These are phyloP conservation scores for Diplodus sargus DNA, from an alignment of 2,797 vertebrate species.

Conservation along the genomic window DNA sequence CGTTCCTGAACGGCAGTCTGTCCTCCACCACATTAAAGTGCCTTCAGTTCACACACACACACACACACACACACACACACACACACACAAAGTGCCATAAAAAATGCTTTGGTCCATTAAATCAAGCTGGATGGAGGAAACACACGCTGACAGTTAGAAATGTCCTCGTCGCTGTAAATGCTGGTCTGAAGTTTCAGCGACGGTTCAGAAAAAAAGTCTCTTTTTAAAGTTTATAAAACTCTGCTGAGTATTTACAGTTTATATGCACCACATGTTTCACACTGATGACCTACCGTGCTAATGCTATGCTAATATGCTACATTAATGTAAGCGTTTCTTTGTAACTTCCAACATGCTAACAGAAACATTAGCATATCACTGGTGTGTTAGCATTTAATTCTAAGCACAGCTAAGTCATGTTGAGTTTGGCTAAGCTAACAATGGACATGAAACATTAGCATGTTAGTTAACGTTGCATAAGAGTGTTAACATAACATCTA, in stretches of 20 bases:
- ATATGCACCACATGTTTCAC: neutral
- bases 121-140: neutral
- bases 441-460: neutral
- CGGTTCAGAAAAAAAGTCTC: neutral
- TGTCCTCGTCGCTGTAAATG: neutral
- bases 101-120: constrained; percentile 39
- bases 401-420: neutral
- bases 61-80: constrained; percentile 41
- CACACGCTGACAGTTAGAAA: neutral
- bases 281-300: neutral
- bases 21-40: constrained; percentile 67
- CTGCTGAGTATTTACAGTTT: constrained; percentile 13
- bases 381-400: neutral
- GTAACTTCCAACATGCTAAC: neutral
- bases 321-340: neutral
- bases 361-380: neutral
- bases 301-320: neutral
- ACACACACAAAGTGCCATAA: constrained; percentile 6
- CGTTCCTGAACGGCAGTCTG: neutral
- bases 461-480: too few species aligned
- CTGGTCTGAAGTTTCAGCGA: constrained; percentile 18
- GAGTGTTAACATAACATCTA: too few species aligned
- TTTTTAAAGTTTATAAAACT: constrained; percentile 2
- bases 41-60: constrained; percentile 67
- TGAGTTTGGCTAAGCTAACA: neutral